Percentiles rank a stretch among this genome's conserved stretches.
These are phyloP conservation scores for Pterophyllum scalare DNA, from an alignment of 2,113 vertebrate species.

Conservation along the genomic window DNA sequence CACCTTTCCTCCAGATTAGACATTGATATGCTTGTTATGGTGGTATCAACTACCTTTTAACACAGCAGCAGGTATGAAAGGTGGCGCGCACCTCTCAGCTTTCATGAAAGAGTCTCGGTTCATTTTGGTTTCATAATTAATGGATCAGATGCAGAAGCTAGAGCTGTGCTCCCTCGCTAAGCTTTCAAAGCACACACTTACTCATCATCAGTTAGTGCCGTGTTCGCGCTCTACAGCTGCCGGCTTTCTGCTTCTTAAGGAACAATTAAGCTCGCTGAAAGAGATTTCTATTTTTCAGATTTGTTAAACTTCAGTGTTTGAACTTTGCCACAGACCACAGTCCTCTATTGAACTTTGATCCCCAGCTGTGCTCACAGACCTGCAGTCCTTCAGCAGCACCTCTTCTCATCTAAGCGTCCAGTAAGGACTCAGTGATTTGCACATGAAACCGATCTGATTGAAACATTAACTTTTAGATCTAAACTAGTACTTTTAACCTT, in stretches of 20 bases:
- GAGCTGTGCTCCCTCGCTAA: neutral
- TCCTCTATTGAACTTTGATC: too few relatives aligned
- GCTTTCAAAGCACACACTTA: neutral
- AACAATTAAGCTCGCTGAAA: neutral
- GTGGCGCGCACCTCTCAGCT: neutral
- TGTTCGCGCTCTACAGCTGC: neutral
- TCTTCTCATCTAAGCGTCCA: too few relatives aligned
- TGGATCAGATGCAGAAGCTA: neutral
- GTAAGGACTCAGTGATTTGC: too few relatives aligned
- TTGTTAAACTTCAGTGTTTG: neutral
- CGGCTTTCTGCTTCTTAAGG: neutral
- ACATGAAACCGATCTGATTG: too few relatives aligned
- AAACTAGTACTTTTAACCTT: neutral
- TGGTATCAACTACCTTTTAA: neutral
- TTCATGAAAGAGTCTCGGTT: neutral
- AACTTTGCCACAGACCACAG: neutral
- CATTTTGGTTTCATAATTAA: neutral
- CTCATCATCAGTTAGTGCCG: neutral
- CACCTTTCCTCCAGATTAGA: constrained; percentile 29
- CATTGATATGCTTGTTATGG: neutral
- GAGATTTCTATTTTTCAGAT: neutral
- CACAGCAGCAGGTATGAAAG: neutral
- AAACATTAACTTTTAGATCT: too few relatives aligned
- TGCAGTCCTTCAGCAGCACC: neutral
- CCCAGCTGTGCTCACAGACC: neutral